Base-by-base conservation (phyloP, 2,797 vertebrate species). In the Brotula barbata region DNA sequence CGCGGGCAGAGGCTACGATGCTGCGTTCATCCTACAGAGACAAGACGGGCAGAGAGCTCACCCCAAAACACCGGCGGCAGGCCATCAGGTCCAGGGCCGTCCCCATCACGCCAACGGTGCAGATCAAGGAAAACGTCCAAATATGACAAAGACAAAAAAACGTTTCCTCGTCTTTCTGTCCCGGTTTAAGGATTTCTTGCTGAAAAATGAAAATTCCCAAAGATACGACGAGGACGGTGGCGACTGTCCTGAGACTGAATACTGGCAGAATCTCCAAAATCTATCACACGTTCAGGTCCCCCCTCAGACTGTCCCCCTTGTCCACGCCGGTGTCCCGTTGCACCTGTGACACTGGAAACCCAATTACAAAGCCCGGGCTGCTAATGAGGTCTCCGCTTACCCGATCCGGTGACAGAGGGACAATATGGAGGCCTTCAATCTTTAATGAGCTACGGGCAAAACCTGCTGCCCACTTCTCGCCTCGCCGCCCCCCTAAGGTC, bases 331-430 rank as follows among this genome's bases (percentile, higher is more conserved):
- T 83, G 72, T 91, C 77, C 57, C 22, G 58, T 91, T 88, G 68
- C 77, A 58, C 57, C 58, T 52, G 44, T 52, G 81, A 88, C 78
- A 90, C 57, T 7, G 58, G 81, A 89, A 85, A 88, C 77, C 69
- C 91, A 81, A 92, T 92, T 93, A 93, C 90, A 88, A 80, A 63
- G 57, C 64, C 64, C 21, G 21, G 31, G 68, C 83, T 88, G 82
- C 85, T 92, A 92, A 93, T 92, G 88, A 90, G 83, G 72, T 75
- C 55, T 92, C 86, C 40, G 12, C 59, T 92, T 90, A 85, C 90
- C 62, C 62, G 76, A 79, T 84, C 82, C 67, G 47, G 51, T 87
- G 78, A 80, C 85, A 48, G 19, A 13, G 22, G 33, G 63, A 87
- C 81, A 89, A 84, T 87, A 81, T n/a, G 57, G 57, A 68, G 40